Evolutionary conservation across 2,888 invertebrate species (phyloP).

Genomic region (Carterocephalus palaemon): DNA sequence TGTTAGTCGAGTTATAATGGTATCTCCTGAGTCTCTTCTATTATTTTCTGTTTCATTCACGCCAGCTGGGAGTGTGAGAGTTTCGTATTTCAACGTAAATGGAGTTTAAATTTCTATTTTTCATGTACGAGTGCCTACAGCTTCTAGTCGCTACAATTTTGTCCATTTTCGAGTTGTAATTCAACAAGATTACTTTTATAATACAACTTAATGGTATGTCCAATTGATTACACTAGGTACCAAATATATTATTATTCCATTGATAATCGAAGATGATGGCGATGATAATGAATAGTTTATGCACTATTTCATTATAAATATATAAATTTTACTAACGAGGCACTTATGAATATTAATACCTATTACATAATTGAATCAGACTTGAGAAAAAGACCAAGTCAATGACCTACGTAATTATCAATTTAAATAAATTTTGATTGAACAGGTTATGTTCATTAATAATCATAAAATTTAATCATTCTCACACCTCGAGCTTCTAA

Average conservation of each 20-base stretch:
- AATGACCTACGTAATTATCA: constrained; percentile 1
- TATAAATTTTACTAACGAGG: too few species aligned
- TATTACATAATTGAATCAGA: too few species aligned
- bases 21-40: constrained; percentile 60
- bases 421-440: constrained; percentile 14
- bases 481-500: constrained; percentile 21
- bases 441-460: neutral
- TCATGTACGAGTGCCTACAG: constrained; percentile 10
- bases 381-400: too few species aligned
- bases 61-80: constrained; percentile 63
- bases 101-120: constrained; percentile 57
- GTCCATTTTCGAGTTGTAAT: too few species aligned
- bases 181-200: too few species aligned
- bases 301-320: too few species aligned
- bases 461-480: constrained; percentile 22
- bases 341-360: too few species aligned
- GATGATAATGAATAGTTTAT: too few species aligned
- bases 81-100: constrained; percentile 71
- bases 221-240: constrained; percentile 1
- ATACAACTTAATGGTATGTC: too few species aligned
- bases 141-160: constrained; percentile 6
- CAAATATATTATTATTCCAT: too few species aligned
- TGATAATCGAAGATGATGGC: too few species aligned
- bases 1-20: constrained; percentile 71
- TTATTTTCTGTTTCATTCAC: constrained; percentile 68